Percentiles rank a stretch among this genome's conserved stretches.
These are phyloP conservation scores for Atherix ibis DNA, from an alignment of 2,888 invertebrate species.

Conservation along the genomic window DNA sequence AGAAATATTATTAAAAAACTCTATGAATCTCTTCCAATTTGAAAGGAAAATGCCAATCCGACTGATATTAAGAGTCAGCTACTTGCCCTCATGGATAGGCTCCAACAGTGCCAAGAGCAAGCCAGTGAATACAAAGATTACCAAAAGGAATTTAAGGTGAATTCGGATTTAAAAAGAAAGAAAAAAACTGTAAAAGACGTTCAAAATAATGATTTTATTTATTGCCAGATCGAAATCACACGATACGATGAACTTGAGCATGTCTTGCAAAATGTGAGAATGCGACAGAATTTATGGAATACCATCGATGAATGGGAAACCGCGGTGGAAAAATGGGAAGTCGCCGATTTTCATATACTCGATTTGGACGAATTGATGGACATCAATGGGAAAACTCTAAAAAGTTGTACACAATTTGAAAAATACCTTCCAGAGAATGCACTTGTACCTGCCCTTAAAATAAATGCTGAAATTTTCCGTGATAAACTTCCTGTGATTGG, in stretches of 20 bases:
- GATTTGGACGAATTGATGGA: slow-evolving; percentile 58
- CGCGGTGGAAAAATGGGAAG: slow-evolving; percentile 48
- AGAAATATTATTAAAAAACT: not conserved
- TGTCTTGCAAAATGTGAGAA: slow-evolving; percentile 60
- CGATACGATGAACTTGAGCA: slow-evolving; percentile 68
- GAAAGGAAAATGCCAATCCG: slow-evolving; percentile 57
- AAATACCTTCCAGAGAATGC: slow-evolving; percentile 70
- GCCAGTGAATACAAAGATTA: slow-evolving; percentile 62
- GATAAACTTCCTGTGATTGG: slow-evolving; percentile 67
- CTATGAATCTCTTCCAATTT: slow-evolving; percentile 12
- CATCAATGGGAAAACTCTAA: slow-evolving; percentile 48
- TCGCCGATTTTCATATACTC: slow-evolving; percentile 30
- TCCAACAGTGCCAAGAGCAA: slow-evolving; percentile 45
- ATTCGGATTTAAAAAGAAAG: slow-evolving; percentile 2
- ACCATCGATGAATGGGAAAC: slow-evolving; percentile 60
- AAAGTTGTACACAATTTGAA: slow-evolving; percentile 60
- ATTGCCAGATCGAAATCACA: slow-evolving; percentile 57
- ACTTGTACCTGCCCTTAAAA: slow-evolving; percentile 60
- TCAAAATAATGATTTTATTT: not conserved
- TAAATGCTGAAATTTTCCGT: slow-evolving; percentile 61
- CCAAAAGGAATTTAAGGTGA: slow-evolving; percentile 72
- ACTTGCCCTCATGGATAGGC: slow-evolving; percentile 43
- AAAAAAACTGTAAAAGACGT: too few relatives aligned
- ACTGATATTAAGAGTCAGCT: slow-evolving; percentile 48
- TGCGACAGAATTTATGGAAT: slow-evolving; percentile 67